phyloP scores from a whole-genome alignment of 2,113 vertebrate species.

The Perccottus glenii region DNA sequence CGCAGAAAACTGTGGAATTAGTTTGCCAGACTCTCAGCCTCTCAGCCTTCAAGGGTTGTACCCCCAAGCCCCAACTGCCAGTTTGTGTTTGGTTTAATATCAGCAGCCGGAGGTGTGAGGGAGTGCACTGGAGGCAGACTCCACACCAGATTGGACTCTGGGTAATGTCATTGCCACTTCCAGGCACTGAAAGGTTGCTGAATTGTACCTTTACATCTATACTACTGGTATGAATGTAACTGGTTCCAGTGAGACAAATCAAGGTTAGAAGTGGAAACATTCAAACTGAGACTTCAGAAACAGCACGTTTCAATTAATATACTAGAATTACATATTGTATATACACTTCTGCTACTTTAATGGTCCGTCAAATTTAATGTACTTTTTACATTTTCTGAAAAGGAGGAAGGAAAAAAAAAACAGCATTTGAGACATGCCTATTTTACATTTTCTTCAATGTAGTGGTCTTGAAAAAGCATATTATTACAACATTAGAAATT shows the following conservation, averaged over 20 bases:
- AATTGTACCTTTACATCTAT: conserved; percentile 18
- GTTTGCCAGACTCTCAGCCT: conserved; percentile 65
- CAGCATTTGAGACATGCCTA: no score
- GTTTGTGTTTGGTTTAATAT: conserved; percentile 70
- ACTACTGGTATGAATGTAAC: neutral
- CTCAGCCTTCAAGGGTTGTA: conserved; percentile 65
- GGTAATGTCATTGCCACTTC: conserved; percentile 71
- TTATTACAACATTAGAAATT: no score
- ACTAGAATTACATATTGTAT: no score
- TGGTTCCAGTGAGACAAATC: neutral
- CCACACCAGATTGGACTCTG: conserved; percentile 65
- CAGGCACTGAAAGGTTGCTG: conserved; percentile 46
- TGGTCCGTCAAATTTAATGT: no score
- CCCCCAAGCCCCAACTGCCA: conserved; percentile 72
- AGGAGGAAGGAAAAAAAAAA: no score
- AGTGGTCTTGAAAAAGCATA: no score
- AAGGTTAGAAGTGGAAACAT: no score
- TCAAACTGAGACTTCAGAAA: no score
- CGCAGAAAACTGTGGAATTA: conserved; percentile 72
- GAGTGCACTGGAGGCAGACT: conserved; percentile 46
- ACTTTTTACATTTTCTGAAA: no score
- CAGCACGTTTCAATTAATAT: no score
- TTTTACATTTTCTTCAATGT: no score
- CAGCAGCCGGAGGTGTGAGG: conserved; percentile 66
- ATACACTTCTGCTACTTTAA: no score